Evolutionary conservation across 2,113 vertebrate species (phyloP).

Genomic region (Machaerirhynchus nigripectus): DNA sequence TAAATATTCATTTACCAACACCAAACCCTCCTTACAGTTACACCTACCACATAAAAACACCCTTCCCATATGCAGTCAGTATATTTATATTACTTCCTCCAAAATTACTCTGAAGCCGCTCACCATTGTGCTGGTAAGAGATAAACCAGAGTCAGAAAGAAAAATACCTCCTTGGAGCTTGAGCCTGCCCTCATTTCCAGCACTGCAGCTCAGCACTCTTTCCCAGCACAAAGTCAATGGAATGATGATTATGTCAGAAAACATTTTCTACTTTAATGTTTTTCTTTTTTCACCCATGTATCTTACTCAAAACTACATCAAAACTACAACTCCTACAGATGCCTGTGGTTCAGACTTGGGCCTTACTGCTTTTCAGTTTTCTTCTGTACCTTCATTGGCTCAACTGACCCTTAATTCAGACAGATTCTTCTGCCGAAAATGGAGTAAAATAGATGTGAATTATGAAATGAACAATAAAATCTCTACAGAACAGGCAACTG

Average conservation of each 20-base stretch:
- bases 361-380: neutral
- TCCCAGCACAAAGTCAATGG: neutral
- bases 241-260: rapidly evolving
- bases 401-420: neutral
- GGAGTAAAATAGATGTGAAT: neutral
- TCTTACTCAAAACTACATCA: neutral
- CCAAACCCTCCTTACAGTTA: neutral
- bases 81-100: neutral
- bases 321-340: neutral
- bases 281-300: neutral
- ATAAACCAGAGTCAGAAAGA: neutral
- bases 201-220: neutral
- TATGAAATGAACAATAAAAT: neutral
- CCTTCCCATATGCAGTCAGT: neutral
- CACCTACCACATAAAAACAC: neutral
- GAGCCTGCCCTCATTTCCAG: neutral
- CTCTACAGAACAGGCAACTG: neutral
- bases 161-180: neutral
- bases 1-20: conserved; percentile 40
- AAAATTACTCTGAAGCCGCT: neutral
- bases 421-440: neutral
- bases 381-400: neutral
- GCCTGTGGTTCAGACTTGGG: neutral
- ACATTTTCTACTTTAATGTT: neutral
- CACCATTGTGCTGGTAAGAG: neutral